Base-by-base conservation (phyloP, 2,888 invertebrate genomes). In the Formica aserva region DNA sequence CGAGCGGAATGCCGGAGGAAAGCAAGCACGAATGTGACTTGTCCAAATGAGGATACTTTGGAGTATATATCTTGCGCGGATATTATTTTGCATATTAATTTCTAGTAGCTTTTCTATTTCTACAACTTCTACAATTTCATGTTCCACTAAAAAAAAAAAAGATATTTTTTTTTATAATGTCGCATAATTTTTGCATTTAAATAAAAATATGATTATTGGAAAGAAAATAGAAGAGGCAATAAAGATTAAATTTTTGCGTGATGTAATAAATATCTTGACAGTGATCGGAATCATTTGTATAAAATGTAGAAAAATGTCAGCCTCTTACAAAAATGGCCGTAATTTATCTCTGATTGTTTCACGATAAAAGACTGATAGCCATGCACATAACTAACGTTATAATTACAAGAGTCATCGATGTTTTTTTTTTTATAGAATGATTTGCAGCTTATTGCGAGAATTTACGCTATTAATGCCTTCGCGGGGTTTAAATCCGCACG, bases 381-480 rank as follows among this genome's bases (percentile, higher is more conserved):
- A 29, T 18, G n/a, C 8, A 52, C 4, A 3, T 15, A 32, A 6
- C 32, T 29, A 29, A 32, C 9, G 15, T 29, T 66, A 26, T 38
- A 66, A 52, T 15, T 26, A 69, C 38, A 55, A 71, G 18, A 71
- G n/a, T 57, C 15, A 71, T 76, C 45, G 22, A 65, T 26, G 22
- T 22, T 22, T 22, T 22, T 72, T 66, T 80, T 48, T 32, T 69
- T 35, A 48, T 35, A 57, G 52, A 32, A 15, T 38, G 71, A 69
- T 84, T 86, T 66, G 84, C 86, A 67, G 72, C 57, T 84, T 71
- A 69, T 55, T 65, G 45, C 6, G 11, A 67, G 41, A 48, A 84
- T 82, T 77, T 67, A 69, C 62, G 83, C n/a, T n/a, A 52, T 72
- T 85, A 89, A 83, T 76, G 72, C 78, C 69, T 89, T 78, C 66